phyloP scores from a whole-genome alignment of 2,113 vertebrate species.

The Polypterus senegalus region DNA sequence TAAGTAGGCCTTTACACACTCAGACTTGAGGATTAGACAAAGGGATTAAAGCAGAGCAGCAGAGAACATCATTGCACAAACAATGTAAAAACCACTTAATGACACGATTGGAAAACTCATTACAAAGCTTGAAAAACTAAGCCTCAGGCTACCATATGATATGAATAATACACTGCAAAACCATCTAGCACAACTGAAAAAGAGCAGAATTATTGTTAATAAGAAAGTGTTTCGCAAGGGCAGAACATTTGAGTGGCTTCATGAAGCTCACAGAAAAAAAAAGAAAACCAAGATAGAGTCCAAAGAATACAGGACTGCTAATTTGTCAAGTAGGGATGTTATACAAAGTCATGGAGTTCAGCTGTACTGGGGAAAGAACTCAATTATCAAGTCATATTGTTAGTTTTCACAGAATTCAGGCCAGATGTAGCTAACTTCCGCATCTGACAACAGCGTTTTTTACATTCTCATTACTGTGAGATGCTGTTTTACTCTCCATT shows the following conservation, averaged over 20 bases:
- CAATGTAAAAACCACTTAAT: constrained; percentile 28
- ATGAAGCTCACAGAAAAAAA: constrained; percentile 16
- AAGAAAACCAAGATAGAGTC: constrained; percentile 13
- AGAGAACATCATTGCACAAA: constrained; percentile 30
- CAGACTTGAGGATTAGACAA: constrained; percentile 16
- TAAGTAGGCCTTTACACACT: too few species aligned
- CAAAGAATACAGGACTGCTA: constrained; percentile 10
- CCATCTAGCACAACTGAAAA: constrained; percentile 16
- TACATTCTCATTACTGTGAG: too few species aligned
- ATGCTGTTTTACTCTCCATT: too few species aligned
- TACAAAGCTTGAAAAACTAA: constrained; percentile 9
- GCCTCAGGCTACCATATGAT: constrained; percentile 10
- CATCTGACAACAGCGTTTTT: too few species aligned
- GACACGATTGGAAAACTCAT: constrained; percentile 25
- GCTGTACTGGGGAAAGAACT: neutral
- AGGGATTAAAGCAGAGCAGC: constrained; percentile 15
- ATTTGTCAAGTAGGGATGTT: neutral
- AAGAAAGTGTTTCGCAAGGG: constrained; percentile 16
- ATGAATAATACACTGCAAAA: constrained; percentile 15
- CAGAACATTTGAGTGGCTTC: constrained; percentile 10
- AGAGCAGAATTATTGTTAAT: constrained; percentile 17
- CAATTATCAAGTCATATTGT: neutral
- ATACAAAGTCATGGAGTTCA: neutral
- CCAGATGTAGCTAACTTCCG: too few species aligned
- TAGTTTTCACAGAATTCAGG: too few species aligned